Evolutionary conservation across 2,113 vertebrate species (phyloP).

Genomic region (Stigmatopora nigra): DNA sequence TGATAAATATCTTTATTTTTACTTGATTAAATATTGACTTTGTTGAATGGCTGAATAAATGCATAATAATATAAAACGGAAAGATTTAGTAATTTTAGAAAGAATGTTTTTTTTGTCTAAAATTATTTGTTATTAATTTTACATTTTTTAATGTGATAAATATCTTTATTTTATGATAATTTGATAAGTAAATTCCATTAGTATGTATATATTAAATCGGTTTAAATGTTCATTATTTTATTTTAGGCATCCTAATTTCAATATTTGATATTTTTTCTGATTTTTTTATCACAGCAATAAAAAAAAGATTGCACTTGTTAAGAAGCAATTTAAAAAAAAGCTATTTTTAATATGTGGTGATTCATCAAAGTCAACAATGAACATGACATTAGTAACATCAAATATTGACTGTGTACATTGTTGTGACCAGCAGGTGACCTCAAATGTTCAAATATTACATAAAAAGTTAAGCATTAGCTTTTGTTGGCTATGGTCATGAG

Average conservation of each 20-base stretch:
- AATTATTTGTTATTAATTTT: no score
- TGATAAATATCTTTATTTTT: no score
- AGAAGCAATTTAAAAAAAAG: neutral
- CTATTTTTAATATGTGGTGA: neutral
- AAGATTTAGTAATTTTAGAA: no score
- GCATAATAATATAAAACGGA: no score
- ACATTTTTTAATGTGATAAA: no score
- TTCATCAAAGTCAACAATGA: neutral
- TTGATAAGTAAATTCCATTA: neutral
- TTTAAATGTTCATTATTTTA: neutral
- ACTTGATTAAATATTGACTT: neutral
- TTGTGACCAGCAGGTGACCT: neutral
- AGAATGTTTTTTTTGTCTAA: no score
- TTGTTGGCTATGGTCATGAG: no score
- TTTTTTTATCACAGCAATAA: neutral
- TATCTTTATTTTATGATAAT: no score
- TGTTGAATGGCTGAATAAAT: neutral
- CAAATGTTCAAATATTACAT: neutral
- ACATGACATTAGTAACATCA: neutral
- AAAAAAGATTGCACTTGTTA: neutral
- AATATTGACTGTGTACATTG: neutral
- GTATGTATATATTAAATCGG: neutral
- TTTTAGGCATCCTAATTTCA: neutral
- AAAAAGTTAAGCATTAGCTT: slow-evolving; percentile 10
- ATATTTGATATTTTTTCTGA: neutral